Evolutionary conservation across 2,888 invertebrate species (phyloP).

Genomic region (Brachylomia viminalis): DNA sequence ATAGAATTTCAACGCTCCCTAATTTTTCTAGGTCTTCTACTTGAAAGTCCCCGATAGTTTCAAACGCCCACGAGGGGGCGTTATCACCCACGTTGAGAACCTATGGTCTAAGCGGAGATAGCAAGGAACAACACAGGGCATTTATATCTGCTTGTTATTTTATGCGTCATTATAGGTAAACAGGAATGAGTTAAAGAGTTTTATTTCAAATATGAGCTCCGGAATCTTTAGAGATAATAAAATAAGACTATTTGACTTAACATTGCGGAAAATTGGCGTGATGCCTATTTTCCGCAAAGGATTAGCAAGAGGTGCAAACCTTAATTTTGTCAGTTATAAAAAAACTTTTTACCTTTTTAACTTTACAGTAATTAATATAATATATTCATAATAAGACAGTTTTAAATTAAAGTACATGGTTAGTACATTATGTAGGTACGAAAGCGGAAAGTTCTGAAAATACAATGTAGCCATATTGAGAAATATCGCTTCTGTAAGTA

Average conservation of each 20-base stretch:
- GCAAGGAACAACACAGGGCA: slow-evolving; percentile 51
- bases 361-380: background rate
- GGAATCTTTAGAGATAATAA: slow-evolving; percentile 7
- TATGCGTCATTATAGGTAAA: slow-evolving; percentile 6
- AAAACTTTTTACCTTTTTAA: background rate
- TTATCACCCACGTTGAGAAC: no score
- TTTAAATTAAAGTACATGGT: background rate
- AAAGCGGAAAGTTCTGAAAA: background rate
- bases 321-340: background rate
- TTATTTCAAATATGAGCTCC: slow-evolving; percentile 4
- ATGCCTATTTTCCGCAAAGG: background rate
- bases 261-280: background rate
- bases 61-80: no score
- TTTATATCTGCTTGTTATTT: slow-evolving; percentile 35
- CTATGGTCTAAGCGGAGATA: slow-evolving; percentile 37
- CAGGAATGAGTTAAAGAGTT: slow-evolving; percentile 20
- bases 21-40: no score
- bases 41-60: no score
- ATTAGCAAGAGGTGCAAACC: background rate
- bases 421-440: background rate
- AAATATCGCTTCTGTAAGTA: background rate
- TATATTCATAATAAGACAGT: background rate
- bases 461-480: background rate
- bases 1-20: no score
- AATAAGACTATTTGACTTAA: background rate